Percentiles rank a stretch among this genome's conserved stretches.
phyloP scores from a whole-genome alignment of 1,140 invertebrate genomes.

The Micrasema longulum region DNA sequence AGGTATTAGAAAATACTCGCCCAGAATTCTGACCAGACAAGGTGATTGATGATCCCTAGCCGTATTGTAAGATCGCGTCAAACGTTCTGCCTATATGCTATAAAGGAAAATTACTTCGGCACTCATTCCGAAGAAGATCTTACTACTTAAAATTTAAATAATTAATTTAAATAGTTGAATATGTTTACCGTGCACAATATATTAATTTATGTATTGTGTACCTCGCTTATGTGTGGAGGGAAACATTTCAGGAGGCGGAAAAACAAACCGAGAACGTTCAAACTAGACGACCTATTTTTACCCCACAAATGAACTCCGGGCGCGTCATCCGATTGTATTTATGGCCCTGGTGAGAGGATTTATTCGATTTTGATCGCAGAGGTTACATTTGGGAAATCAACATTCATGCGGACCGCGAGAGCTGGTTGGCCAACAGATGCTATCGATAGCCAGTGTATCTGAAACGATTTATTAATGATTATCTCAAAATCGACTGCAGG shows the following conservation, averaged over 20 bases:
- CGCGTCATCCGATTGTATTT: constrained; percentile 33
- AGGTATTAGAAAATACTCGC: neutral
- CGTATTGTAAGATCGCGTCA: too few relatives aligned
- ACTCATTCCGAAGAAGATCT: too few relatives aligned
- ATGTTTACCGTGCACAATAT: too few relatives aligned
- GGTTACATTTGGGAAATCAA: constrained; percentile 47
- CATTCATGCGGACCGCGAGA: constrained; percentile 42
- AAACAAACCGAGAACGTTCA: constrained; percentile 19
- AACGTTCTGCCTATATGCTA: too few relatives aligned
- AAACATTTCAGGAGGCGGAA: constrained; percentile 9
- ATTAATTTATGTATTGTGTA: too few relatives aligned
- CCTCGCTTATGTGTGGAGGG: constrained; percentile 7
- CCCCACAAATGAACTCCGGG: constrained; percentile 12
- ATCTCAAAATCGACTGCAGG: too few relatives aligned
- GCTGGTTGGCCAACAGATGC: too few relatives aligned
- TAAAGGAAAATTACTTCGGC: too few relatives aligned
- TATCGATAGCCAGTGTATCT: too few relatives aligned
- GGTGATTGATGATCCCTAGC: constrained; percentile 7
- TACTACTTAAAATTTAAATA: too few relatives aligned
- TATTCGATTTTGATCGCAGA: constrained; percentile 46
- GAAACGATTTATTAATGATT: too few relatives aligned
- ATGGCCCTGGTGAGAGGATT: neutral
- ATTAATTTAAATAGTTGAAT: too few relatives aligned
- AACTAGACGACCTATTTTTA: constrained; percentile 17
- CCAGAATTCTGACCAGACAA: neutral